Conservation (phyloP, 2,888 invertebrate genomes). For the Scaeva pyrastri region DNA sequence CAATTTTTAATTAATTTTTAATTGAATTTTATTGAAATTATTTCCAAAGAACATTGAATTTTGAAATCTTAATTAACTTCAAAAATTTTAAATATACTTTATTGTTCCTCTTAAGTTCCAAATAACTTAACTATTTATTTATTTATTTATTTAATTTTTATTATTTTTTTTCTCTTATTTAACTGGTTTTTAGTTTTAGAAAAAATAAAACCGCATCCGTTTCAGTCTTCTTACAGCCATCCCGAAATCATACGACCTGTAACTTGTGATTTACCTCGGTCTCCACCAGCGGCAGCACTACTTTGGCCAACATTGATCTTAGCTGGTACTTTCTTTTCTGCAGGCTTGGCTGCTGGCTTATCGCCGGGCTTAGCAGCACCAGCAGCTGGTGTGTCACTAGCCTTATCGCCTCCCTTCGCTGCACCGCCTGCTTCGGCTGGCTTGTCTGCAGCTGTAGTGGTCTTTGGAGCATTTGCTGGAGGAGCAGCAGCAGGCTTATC, state of each 20-base stretch:
- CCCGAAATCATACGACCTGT: conserved; percentile 90
- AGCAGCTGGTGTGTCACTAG: conserved; percentile 62
- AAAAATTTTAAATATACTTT: background rate
- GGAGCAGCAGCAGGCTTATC: no score
- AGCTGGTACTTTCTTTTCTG: conserved; percentile 79
- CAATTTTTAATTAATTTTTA: background rate
- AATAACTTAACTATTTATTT: conserved; percentile 10
- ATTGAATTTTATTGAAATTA: background rate
- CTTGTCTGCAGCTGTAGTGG: conserved; percentile 77
- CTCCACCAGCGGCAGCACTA: conserved; percentile 84
- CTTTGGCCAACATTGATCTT: conserved; percentile 83
- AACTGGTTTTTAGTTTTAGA: conserved; percentile 26
- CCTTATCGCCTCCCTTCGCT: conserved; percentile 74
- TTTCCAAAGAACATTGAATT: background rate
- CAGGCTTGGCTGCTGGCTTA: conserved; percentile 77
- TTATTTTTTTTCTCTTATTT: background rate
- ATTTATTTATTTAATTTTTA: background rate
- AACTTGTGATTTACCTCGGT: conserved; percentile 89
- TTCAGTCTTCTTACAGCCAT: conserved; percentile 86
- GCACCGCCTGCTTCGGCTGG: conserved; percentile 76
- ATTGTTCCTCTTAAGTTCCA: conserved; percentile 9
- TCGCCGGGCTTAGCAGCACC: conserved; percentile 2
- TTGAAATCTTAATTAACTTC: background rate
- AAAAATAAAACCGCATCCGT: conserved; percentile 36
- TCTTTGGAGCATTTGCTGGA: conserved; percentile 81